Conservation (phyloP, 2,888 invertebrate genomes). For the Subacronicta megacephala region DNA sequence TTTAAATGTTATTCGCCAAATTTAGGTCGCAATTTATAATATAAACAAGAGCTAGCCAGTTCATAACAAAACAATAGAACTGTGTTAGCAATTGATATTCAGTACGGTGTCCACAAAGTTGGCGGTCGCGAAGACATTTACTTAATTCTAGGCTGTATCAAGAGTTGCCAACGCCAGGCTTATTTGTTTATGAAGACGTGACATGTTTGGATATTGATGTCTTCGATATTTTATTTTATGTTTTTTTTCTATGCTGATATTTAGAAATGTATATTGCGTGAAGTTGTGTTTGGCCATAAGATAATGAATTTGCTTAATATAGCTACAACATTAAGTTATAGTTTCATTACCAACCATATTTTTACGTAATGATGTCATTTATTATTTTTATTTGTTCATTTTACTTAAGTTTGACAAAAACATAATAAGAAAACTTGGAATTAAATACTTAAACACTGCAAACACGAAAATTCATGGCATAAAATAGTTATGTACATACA, state of each 20-base stretch:
- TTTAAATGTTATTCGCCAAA: slow-evolving; percentile 35
- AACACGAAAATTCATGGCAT: too few relatives aligned
- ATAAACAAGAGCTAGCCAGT: slow-evolving; percentile 45
- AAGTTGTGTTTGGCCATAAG: neutral
- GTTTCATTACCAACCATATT: too few relatives aligned
- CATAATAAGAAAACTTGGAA: too few relatives aligned
- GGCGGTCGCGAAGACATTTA: slow-evolving; percentile 60
- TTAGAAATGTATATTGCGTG: neutral
- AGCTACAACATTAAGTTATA: too few relatives aligned
- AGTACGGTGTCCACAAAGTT: slow-evolving; percentile 60
- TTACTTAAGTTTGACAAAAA: too few relatives aligned
- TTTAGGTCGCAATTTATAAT: slow-evolving; percentile 50
- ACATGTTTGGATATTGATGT: slow-evolving; percentile 58
- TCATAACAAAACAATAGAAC: slow-evolving; percentile 54
- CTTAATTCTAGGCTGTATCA: slow-evolving; percentile 59
- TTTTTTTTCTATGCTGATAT: neutral
- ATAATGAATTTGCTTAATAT: neutral
- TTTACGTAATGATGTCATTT: too few relatives aligned
- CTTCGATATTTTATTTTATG: slow-evolving; percentile 9
- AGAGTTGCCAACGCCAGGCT: slow-evolving; percentile 59
- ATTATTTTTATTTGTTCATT: too few relatives aligned
- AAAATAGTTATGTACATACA: too few relatives aligned
- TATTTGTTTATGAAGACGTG: slow-evolving; percentile 70
- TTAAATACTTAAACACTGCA: too few relatives aligned
- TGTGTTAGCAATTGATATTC: slow-evolving; percentile 70